These are phyloP conservation scores for Ctenopoma multispine DNA, from an alignment of 2,797 vertebrate species.

Conservation along the genomic window DNA sequence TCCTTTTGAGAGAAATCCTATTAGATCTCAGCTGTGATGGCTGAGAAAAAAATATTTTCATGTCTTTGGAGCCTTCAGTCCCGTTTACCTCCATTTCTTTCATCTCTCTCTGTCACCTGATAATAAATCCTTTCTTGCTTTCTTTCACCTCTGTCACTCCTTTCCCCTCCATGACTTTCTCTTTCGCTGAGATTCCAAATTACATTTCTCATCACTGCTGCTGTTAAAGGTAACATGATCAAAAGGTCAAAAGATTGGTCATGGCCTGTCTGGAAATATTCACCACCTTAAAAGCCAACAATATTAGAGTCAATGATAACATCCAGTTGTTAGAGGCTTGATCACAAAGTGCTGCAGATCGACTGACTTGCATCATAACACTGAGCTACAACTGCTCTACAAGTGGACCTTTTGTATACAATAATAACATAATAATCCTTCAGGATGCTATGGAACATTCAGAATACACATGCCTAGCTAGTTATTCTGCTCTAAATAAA, in stretches of 20 bases:
- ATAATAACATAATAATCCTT: no score
- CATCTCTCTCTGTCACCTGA: background rate
- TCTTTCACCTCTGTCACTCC: background rate
- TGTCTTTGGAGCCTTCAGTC: constrained; percentile 18
- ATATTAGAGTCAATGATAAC: background rate
- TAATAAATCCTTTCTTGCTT: constrained; percentile 10
- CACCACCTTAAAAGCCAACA: constrained; percentile 5
- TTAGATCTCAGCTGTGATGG: constrained; percentile 61
- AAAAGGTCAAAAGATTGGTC: background rate
- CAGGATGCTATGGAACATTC: no score
- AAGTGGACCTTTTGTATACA: no score
- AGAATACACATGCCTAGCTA: no score
- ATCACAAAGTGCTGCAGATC: background rate
- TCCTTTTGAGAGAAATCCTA: constrained; percentile 46
- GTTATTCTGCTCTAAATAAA: no score
- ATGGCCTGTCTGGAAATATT: constrained; percentile 12
- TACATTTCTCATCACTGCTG: constrained; percentile 1
- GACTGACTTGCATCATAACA: background rate
- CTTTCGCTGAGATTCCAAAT: constrained; percentile 24
- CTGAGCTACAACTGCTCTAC: no score
- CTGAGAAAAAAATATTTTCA: constrained; percentile 31
- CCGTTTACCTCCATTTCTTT: background rate
- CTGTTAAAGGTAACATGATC: constrained; percentile 16
- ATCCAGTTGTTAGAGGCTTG: background rate
- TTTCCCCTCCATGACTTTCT: background rate